Conservation (phyloP, 2,113 vertebrate species). For the Amazona vittata region DNA sequence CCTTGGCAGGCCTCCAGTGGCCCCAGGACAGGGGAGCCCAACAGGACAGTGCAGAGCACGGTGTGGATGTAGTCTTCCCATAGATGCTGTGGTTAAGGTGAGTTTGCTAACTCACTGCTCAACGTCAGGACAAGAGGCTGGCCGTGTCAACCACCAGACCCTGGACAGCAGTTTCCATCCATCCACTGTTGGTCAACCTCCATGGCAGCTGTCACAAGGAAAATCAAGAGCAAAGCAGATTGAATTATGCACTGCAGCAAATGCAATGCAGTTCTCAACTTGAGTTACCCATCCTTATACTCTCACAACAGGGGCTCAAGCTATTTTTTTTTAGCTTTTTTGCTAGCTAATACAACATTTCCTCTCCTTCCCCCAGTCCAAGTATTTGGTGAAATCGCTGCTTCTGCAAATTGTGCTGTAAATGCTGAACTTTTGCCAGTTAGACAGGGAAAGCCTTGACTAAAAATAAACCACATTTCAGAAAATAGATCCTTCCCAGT, state of each 20-base stretch:
- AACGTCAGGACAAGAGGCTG: not conserved
- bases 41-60: not conserved
- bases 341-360: not conserved
- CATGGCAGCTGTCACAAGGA: accelerated
- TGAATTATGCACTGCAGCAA: not conserved
- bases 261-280: accelerated
- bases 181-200: not conserved
- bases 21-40: accelerated
- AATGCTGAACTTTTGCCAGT: constrained; percentile 51
- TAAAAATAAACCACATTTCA: constrained; percentile 45
- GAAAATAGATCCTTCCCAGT: constrained; percentile 33
- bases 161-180: not conserved
- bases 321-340: not conserved
- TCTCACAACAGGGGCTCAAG: not conserved
- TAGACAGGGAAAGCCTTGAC: constrained; percentile 14
- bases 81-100: accelerated
- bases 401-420: not conserved
- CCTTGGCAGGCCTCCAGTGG: accelerated
- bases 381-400: not conserved
- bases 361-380: not conserved
- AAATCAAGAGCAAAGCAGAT: not conserved
- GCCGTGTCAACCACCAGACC: not conserved
- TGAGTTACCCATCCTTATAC: not conserved
- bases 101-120: not conserved
- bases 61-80: not conserved